These are phyloP conservation scores for Papilio protenor DNA, from an alignment of 2,888 invertebrate genomes.

Conservation along the genomic window DNA sequence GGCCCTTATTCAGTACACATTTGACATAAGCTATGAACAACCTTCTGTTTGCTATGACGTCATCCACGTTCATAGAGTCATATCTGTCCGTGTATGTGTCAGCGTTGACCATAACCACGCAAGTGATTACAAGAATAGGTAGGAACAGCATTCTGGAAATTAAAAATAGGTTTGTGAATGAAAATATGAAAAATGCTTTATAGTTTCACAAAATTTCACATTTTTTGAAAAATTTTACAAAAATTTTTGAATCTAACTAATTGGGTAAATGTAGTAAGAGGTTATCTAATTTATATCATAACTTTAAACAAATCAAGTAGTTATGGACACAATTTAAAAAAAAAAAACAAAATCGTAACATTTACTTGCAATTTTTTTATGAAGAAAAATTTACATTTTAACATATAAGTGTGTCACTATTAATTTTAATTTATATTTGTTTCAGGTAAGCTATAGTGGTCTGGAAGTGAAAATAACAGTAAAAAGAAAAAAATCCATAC, in stretches of 20 bases:
- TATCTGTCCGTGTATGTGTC: conserved; percentile 86
- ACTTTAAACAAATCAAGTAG: too few relatives aligned
- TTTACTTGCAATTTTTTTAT: too few relatives aligned
- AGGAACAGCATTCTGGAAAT: conserved; percentile 61
- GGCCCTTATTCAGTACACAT: conserved; percentile 86
- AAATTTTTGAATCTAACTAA: too few relatives aligned
- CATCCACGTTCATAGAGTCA: conserved; percentile 88
- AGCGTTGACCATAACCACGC: conserved; percentile 49
- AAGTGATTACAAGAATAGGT: conserved; percentile 50
- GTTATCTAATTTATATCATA: not conserved
- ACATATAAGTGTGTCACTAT: too few relatives aligned
- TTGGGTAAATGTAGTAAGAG: too few relatives aligned
- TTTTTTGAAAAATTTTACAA: too few relatives aligned
- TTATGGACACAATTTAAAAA: too few relatives aligned
- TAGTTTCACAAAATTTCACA: too few relatives aligned
- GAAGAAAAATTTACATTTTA: too few relatives aligned
- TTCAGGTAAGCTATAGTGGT: conserved; percentile 28
- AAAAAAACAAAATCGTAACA: too few relatives aligned
- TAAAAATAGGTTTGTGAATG: too few relatives aligned
- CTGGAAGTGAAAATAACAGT: not conserved
- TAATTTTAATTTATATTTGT: conserved; percentile 13
- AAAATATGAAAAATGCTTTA: too few relatives aligned
- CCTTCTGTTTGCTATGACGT: conserved; percentile 87
- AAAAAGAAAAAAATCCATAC: conserved; percentile 22
- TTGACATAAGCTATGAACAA: conserved; percentile 87